These are phyloP conservation scores for Chaenodraco wilsoni DNA, from an alignment of 2,797 vertebrate species.

Conservation along the genomic window DNA sequence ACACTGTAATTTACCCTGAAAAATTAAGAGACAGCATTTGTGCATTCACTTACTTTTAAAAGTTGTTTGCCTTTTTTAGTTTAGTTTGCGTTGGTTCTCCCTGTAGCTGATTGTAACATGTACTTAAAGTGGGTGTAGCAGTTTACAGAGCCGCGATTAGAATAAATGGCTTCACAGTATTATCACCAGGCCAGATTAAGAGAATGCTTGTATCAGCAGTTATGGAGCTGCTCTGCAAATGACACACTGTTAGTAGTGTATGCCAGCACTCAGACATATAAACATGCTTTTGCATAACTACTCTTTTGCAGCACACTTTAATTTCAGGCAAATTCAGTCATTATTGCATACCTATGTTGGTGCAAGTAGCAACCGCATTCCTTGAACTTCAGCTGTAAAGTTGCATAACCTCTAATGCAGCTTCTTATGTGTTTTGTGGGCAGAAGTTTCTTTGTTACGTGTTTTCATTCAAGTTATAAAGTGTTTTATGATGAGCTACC, in stretches of 20 bases:
- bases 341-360: conserved; percentile 33
- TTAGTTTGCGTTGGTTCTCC: conserved; percentile 61
- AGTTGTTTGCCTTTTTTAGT: conserved; percentile 47
- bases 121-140: conserved; percentile 82
- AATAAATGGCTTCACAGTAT: conserved; percentile 76
- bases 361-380: conserved; percentile 30
- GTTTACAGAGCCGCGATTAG: conserved; percentile 80
- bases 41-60: conserved; percentile 53
- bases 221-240: conserved; percentile 70
- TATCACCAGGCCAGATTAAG: conserved; percentile 76
- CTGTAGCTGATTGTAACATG: conserved; percentile 73
- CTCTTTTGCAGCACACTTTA: conserved; percentile 32
- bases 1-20: conserved; percentile 72
- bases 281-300: conserved; percentile 48
- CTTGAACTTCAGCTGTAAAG: conserved; percentile 32
- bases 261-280: conserved; percentile 57
- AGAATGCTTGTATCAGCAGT: conserved; percentile 79
- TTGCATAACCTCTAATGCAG: conserved; percentile 27
- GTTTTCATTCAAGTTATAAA: conserved; percentile 52
- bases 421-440: conserved; percentile 44
- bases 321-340: conserved; percentile 41
- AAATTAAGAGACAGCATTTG: conserved; percentile 64
- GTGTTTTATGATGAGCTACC: conserved; percentile 42
- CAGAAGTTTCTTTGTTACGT: conserved; percentile 40
- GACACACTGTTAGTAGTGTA: conserved; percentile 68